A percentile compares a stretch with the other conserved stretches of the same genome.
Conservation (phyloP, 2,888 invertebrate genomes). For the Drosophila neonasuta region DNA sequence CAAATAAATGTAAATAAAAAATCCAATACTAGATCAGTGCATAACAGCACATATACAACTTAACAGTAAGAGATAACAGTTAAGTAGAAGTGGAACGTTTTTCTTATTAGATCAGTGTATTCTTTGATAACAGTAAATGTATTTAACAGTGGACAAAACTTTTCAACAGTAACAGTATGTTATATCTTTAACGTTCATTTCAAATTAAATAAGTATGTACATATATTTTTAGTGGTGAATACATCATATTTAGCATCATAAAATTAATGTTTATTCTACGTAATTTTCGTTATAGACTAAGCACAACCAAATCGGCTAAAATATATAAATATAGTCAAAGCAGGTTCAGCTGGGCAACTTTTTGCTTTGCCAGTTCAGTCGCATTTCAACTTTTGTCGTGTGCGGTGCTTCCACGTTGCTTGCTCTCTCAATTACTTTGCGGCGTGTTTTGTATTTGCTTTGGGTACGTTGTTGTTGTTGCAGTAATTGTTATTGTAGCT, state of each 20-base stretch:
- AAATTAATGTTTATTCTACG: not conserved
- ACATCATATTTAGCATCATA: not conserved
- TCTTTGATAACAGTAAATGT: slow-evolving; percentile 1
- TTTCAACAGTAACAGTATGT: slow-evolving; percentile 12
- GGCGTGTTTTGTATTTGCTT: slow-evolving; percentile 40
- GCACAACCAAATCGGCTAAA: slow-evolving; percentile 1
- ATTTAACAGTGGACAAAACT: slow-evolving; percentile 13
- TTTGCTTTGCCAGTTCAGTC: slow-evolving; percentile 42
- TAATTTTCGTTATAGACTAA: not conserved
- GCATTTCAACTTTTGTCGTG: slow-evolving; percentile 51
- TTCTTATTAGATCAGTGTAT: slow-evolving; percentile 3
- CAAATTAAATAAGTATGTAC: not conserved
- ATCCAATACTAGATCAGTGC: not conserved
- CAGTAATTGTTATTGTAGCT: slow-evolving; percentile 21
- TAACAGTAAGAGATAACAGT: slow-evolving; percentile 1
- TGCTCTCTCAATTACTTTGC: slow-evolving; percentile 31
- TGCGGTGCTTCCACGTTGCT: slow-evolving; percentile 35
- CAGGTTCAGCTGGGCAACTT: slow-evolving; percentile 23
- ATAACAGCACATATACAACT: not conserved
- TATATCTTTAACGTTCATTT: slow-evolving; percentile 29
- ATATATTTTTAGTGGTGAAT: not conserved
- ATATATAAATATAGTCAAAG: slow-evolving; percentile 11
- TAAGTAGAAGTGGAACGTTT: not conserved
- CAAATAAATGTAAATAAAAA: not conserved
- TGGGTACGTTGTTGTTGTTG: slow-evolving; percentile 31